Evolutionary conservation across 2,113 vertebrate genomes (phyloP).

Genomic region (Microtus pennsylvanicus): DNA sequence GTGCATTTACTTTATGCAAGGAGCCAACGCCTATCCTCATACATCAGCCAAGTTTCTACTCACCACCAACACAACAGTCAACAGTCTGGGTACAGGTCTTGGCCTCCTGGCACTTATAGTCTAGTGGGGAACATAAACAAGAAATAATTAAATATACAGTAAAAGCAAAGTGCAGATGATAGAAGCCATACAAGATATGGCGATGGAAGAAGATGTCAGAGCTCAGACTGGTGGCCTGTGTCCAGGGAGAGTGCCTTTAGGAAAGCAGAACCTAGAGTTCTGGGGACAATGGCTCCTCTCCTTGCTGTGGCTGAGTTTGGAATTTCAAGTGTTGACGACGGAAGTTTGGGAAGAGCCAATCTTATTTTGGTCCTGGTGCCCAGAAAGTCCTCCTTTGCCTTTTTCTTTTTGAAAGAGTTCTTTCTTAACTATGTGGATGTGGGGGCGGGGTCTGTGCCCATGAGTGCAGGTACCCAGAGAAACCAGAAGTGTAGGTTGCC

Average conservation of each 20-base stretch:
- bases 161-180: neutral
- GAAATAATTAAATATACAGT: slow-evolving; percentile 8
- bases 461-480: neutral
- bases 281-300: neutral
- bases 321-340: neutral
- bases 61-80: neutral
- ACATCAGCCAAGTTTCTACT: neutral
- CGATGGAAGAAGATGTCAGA: neutral
- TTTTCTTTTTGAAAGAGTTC: neutral
- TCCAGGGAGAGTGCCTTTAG: neutral
- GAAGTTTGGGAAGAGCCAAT: neutral
- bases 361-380: neutral
- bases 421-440: neutral
- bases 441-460: neutral
- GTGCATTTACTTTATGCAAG: neutral
- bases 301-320: neutral
- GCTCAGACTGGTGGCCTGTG: neutral
- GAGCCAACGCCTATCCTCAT: neutral
- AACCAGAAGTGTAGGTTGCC: neutral
- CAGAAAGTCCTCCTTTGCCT: neutral
- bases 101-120: neutral
- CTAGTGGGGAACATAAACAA: neutral
- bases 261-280: too few relatives aligned
- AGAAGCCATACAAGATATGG: neutral
- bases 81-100: neutral